These are phyloP conservation scores for Chaetorhynchus papuensis DNA, from an alignment of 2,113 vertebrate species.

Conservation along the genomic window DNA sequence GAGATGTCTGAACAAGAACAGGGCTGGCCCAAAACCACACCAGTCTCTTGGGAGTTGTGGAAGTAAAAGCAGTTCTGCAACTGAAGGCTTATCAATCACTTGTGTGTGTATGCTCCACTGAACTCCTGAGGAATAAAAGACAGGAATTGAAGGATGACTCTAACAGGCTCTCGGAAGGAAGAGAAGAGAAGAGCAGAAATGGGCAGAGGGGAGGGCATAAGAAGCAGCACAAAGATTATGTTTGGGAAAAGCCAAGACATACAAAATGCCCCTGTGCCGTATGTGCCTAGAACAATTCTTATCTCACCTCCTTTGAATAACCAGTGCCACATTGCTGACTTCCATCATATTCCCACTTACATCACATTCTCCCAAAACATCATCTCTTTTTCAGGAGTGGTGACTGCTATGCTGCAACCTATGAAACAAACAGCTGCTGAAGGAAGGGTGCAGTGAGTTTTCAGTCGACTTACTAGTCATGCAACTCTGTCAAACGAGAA, in stretches of 20 bases:
- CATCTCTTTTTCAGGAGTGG: background rate
- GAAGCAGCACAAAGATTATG: background rate
- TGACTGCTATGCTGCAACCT: background rate
- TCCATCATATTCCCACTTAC: background rate
- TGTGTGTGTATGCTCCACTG: background rate
- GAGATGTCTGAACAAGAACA: slow-evolving; percentile 53
- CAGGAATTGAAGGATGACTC: background rate
- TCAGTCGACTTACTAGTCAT: background rate
- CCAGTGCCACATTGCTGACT: background rate
- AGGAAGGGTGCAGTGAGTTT: background rate
- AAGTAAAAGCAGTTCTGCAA: slow-evolving; percentile 33
- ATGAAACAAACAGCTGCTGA: background rate
- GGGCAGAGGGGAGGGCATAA: background rate
- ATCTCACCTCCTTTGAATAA: background rate
- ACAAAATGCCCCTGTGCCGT: background rate
- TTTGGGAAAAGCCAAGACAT: background rate
- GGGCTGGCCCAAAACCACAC: slow-evolving; percentile 34
- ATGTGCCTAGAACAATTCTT: background rate
- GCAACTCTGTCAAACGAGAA: background rate
- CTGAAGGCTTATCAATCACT: slow-evolving; percentile 22
- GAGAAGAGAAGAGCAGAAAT: background rate
- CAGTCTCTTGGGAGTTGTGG: background rate
- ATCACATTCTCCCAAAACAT: background rate
- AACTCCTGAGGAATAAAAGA: background rate
- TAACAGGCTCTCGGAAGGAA: background rate